These are phyloP conservation scores for Emys orbicularis DNA, from an alignment of 2,797 vertebrate genomes.

Conservation along the genomic window DNA sequence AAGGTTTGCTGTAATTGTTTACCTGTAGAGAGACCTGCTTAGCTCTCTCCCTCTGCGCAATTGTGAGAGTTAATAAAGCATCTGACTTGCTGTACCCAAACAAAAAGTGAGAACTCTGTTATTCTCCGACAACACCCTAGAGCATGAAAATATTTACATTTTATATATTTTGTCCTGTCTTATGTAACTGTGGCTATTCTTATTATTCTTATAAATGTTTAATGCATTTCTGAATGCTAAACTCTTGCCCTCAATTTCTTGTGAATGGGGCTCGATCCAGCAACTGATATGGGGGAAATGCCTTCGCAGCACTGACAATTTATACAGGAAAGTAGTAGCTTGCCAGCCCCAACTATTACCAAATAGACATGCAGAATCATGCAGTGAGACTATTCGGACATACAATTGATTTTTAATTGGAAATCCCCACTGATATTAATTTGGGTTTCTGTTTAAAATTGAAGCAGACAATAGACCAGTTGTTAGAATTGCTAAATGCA, in stretches of 20 bases:
- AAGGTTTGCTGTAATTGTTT: too few species aligned
- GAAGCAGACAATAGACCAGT: not conserved
- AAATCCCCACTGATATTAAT: not conserved
- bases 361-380: not conserved
- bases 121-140: not conserved
- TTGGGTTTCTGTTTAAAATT: slow-evolving; percentile 31
- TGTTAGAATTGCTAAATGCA: slow-evolving; percentile 13
- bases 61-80: too few species aligned
- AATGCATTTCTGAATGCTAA: not conserved
- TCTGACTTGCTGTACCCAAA: too few species aligned
- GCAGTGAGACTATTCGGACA: not conserved
- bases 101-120: too few species aligned
- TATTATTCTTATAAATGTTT: not conserved
- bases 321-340: not conserved
- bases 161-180: not conserved
- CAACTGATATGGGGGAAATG: not conserved
- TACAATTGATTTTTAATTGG: not conserved
- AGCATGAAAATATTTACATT: not conserved
- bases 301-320: not conserved
- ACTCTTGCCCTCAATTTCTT: not conserved
- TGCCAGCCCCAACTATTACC: not conserved
- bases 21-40: too few species aligned
- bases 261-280: not conserved
- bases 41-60: too few species aligned
- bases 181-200: not conserved